A percentile compares a stretch with the other conserved stretches of the same genome.
Conservation (phyloP, 2,113 vertebrate genomes). For the Pachypanchax playfairii region DNA sequence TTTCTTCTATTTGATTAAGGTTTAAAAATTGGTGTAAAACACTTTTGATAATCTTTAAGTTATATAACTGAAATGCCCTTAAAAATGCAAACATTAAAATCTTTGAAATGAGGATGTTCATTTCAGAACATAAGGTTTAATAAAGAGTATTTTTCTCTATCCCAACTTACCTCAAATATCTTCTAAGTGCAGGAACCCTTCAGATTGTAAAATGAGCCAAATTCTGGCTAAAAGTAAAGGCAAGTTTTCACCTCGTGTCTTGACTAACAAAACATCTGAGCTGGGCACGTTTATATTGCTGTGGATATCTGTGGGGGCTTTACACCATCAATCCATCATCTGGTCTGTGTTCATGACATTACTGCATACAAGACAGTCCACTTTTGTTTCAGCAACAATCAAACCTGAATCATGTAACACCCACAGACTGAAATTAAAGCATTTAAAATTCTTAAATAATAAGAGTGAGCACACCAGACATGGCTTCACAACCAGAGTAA, state of each 20-base stretch:
- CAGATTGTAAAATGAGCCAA: neutral
- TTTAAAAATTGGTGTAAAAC: too few species aligned
- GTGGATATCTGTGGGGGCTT: constrained; percentile 26
- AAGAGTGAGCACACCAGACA: constrained; percentile 17
- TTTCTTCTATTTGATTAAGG: too few species aligned
- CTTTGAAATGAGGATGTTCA: too few species aligned
- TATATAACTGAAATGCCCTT: too few species aligned
- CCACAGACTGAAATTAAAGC: constrained; percentile 38
- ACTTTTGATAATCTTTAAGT: too few species aligned
- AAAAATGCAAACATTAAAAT: too few species aligned
- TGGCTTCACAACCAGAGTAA: constrained; percentile 38
- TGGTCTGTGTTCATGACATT: neutral
- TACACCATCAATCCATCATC: constrained; percentile 4
- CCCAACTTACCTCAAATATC: constrained; percentile 39
- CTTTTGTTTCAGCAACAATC: constrained; percentile 13
- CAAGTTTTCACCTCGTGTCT: neutral
- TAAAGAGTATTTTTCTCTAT: too few species aligned
- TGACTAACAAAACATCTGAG: neutral
- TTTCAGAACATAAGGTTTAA: too few species aligned
- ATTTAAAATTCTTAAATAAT: constrained; percentile 20
- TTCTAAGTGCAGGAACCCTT: neutral
- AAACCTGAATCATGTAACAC: constrained; percentile 22
- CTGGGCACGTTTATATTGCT: constrained; percentile 35
- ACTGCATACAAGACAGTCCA: constrained; percentile 4
- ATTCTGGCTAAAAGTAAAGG: neutral